A percentile compares a stretch with the other conserved stretches of the same genome.
These are phyloP conservation scores for Stegastes partitus DNA, from an alignment of 2,113 vertebrate genomes.

Conservation along the genomic window DNA sequence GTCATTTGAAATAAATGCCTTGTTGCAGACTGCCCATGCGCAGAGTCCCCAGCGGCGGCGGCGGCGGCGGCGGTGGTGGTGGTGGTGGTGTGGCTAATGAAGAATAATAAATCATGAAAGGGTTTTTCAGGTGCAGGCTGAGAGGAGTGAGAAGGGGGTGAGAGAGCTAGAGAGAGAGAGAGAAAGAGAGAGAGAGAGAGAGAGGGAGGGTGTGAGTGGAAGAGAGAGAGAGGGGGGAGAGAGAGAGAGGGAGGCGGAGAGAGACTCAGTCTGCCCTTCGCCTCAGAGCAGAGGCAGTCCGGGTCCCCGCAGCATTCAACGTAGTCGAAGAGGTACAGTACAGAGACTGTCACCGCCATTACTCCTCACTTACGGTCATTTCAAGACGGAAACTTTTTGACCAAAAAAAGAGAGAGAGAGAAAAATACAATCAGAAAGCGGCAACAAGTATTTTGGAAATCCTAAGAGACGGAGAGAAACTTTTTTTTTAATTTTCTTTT, in stretches of 20 bases:
- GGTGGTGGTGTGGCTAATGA: constrained; percentile 85
- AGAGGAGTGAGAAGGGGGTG: constrained; percentile 45
- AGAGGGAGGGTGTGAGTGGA: constrained; percentile 53
- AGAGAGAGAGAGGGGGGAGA: constrained; percentile 76
- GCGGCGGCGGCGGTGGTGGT: constrained; percentile 74
- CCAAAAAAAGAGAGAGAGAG: constrained; percentile 9
- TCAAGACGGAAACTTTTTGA: constrained; percentile 71
- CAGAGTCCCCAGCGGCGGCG: constrained; percentile 83
- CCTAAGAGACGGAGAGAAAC: constrained; percentile 68
- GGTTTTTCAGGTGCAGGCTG: constrained; percentile 82
- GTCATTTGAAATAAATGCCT: constrained; percentile 81
- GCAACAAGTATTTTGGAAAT: constrained; percentile 69
- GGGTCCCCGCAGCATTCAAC: constrained; percentile 87
- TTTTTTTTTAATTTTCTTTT: constrained; percentile 35
- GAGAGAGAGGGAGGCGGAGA: constrained; percentile 76
- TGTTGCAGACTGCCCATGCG: constrained; percentile 85
- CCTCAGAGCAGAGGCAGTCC: constrained; percentile 81
- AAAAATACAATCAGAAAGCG: constrained; percentile 56
- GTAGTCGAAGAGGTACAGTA: constrained; percentile 75
- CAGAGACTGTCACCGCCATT: constrained; percentile 77
- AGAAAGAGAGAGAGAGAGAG: constrained; percentile 29
- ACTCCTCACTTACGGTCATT: constrained; percentile 76
- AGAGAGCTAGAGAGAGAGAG: constrained; percentile 37
- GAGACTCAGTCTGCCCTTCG: constrained; percentile 80
- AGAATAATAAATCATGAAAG: constrained; percentile 89